Percentiles rank a stretch among this genome's conserved stretches.
Evolutionary conservation across 2,113 vertebrate genomes (phyloP).

Genomic region (Taxidea taxus): DNA sequence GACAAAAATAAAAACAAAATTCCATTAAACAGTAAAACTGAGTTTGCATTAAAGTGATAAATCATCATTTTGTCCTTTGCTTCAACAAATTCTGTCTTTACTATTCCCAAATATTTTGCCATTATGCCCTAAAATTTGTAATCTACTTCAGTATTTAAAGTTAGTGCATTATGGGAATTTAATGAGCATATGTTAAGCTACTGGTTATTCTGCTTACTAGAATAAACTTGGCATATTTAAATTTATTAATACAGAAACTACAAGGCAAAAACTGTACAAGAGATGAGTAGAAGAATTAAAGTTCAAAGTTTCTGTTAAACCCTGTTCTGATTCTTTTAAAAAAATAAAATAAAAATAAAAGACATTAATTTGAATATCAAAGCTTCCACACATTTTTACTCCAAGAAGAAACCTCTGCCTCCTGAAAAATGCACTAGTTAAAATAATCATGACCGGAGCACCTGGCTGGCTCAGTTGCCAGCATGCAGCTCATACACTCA

Average conservation of each 20-base stretch:
- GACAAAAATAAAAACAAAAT: constrained; percentile 40
- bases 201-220: neutral
- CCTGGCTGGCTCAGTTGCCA: neutral
- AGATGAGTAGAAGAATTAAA: constrained; percentile 38
- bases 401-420: neutral
- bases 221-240: constrained; percentile 31
- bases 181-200: neutral
- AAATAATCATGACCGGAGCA: neutral
- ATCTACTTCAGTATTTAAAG: constrained; percentile 25
- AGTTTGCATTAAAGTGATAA: constrained; percentile 4
- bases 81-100: constrained; percentile 16
- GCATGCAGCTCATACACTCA: neutral
- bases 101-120: neutral
- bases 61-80: constrained; percentile 23
- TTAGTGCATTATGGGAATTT: neutral
- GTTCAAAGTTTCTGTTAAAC: neutral
- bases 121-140: neutral
- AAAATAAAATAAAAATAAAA: neutral
- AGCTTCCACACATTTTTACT: neutral
- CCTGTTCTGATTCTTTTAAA: neutral
- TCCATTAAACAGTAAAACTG: constrained; percentile 19
- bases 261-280: neutral
- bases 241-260: constrained; percentile 19
- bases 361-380: constrained; percentile 25
- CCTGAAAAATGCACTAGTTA: neutral